phyloP scores from a whole-genome alignment of 2,797 vertebrate genomes.

The Sphenodon punctatus region DNA sequence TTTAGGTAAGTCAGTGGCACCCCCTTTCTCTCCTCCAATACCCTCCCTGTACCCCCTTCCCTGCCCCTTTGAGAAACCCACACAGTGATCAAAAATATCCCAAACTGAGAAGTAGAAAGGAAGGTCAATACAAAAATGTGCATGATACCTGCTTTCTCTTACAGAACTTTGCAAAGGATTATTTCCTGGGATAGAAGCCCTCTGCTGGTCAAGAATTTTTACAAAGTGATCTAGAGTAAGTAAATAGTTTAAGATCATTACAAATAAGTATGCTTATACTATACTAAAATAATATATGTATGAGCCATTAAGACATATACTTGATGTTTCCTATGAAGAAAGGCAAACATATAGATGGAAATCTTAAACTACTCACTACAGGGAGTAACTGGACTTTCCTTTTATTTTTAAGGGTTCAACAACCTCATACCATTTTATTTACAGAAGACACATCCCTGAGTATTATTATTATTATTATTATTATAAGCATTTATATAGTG shows the following conservation, averaged over 20 bases:
- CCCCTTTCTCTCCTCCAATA: too few relatives aligned
- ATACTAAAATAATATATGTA: background rate
- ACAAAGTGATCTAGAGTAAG: conserved; percentile 33
- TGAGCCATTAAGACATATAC: background rate
- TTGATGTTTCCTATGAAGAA: background rate
- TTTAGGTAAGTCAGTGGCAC: too few relatives aligned
- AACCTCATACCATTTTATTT: background rate
- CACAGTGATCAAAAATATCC: background rate
- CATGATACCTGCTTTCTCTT: background rate
- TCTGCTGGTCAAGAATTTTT: conserved; percentile 73
- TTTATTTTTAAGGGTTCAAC: background rate
- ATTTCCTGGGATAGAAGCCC: conserved; percentile 77
- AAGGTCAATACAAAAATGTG: background rate
- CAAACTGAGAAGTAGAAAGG: background rate
- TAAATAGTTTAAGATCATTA: background rate
- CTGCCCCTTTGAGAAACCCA: background rate
- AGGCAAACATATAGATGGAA: background rate
- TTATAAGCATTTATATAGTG: too few relatives aligned
- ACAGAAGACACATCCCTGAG: too few relatives aligned
- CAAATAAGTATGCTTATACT: background rate
- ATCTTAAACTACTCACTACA: background rate
- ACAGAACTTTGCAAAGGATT: background rate
- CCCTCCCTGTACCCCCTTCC: fast-evolving
- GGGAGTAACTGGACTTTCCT: background rate
- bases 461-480: too few relatives aligned